Base-by-base conservation (phyloP, 2,888 invertebrate species). In the Eudasyphora cyanicolor region DNA sequence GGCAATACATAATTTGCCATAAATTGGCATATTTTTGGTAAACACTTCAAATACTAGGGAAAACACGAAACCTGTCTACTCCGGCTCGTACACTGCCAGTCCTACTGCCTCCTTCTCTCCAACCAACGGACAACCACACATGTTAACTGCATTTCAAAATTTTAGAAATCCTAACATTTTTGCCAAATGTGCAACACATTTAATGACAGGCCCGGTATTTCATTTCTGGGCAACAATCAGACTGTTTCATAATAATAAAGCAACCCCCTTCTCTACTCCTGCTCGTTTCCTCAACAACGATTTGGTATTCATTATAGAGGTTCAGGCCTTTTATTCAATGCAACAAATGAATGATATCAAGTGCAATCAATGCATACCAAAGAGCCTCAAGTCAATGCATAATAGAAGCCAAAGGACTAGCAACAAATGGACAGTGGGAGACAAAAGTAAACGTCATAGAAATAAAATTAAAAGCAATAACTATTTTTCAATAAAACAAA, bases 341-440 rank as follows among this genome's bases (percentile, higher is more conserved):
- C 84, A 84, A 78, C 85, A 85, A 86, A 86, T 87, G 87, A 86
- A 86, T 86, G 87, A 88, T 90, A 88, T 89, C 87, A 89, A 90
- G 89, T 90, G 91, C 89, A 90, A 90, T 90, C 90, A 89, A 89
- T 90, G 81, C 81, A 84, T 57, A 42, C 45, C 57, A 76, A 67
- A 38, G 35, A 64, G 67, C 21, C 42, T 38, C 67, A 42, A 67
- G 42, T 67, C 67, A 67, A 67, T 38, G 78, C 81, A 84, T 51
- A 32, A 29, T 24, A 2, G 12, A 1, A 78, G 70, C 49, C 64
- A 78, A 78, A 79, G 57, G 42, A 42, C 57, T 21, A 67, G 12
- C 35, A 19, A 21, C 0, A 19, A 24, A 19, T 1, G 4, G 6
- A 45, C 49, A 45, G 5, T 69, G 10, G 17, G 32, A 17, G 35